Evolutionary conservation across 2,113 vertebrate genomes (phyloP), one percentile per base, ranked within the genome.

Genomic region (Tenebrosternarchus preto): DNA sequence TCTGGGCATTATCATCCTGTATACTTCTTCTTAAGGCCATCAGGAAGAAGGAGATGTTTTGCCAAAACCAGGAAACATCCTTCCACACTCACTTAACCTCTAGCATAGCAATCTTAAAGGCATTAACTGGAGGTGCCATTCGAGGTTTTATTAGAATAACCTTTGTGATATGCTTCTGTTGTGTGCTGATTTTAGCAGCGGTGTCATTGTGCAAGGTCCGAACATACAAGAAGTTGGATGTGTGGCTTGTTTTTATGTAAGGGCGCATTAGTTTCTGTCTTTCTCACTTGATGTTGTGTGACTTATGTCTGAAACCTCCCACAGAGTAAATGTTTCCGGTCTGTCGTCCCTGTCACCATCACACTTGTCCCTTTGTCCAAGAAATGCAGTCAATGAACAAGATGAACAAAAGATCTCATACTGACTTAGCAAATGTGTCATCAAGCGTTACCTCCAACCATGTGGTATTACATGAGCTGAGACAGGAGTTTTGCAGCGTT

Each of bases 1-100:
- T 74, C 56, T 31, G 36, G 63, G 86, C 85, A 78, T 88, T 80
- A 89, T 91, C 90, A 88, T 90, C 87, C 81, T 74, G 59, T 68
- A 39, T 64, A 60, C 61, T 85, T 80, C 61, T 85, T 80, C 73
- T 82, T 68, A 53, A 83, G 70, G 60, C 82, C 50, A 46, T 78
- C 85, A 84, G 85, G 85, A 86, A 83, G 78, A 74, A 74, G 78
- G 73, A 82, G 82, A 73, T 57, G n/a, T 76, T 76, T 33, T 25
- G 78, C 83, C 77, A 83, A 39, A 71, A 71, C 64, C 81, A 85
- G 79, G 81, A 82, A 78, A 71, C 70, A 17, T 39, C 81, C 72
- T 69, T 67, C 78, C 68, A 78, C 76, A 78, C 61, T 76, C 20
- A 25, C 63, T 77, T 68, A 67, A 59, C 63, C 72, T 73, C 72